phyloP scores from a whole-genome alignment of 2,888 invertebrate species.

The Zaprionus obscuricornis region DNA sequence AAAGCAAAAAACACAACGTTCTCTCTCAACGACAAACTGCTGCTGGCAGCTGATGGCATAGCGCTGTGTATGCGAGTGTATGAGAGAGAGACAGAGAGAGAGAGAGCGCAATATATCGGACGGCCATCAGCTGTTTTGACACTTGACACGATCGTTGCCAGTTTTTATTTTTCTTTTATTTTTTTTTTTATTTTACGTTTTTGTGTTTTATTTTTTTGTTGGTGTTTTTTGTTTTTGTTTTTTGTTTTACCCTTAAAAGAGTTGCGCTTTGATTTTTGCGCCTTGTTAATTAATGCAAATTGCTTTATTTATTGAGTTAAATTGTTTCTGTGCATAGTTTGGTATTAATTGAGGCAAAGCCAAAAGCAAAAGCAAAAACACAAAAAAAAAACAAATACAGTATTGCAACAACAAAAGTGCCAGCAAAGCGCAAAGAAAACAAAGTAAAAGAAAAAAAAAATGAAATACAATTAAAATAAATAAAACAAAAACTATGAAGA shows the following conservation, averaged over 20 bases:
- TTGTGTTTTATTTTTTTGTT: background rate
- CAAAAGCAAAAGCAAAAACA: constrained; percentile 20
- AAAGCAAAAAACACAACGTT: background rate
- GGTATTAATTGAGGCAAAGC: constrained; percentile 23
- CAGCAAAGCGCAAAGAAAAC: no score
- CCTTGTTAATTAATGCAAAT: constrained; percentile 52
- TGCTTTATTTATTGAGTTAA: constrained; percentile 40
- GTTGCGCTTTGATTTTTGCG: constrained; percentile 41
- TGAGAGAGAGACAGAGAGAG: no score
- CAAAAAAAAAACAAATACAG: no score
- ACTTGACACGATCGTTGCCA: constrained; percentile 69
- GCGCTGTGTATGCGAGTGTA: constrained; percentile 25
- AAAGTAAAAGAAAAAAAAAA: no score
- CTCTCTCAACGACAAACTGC: constrained; percentile 19
- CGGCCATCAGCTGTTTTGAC: constrained; percentile 67
- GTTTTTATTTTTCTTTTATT: constrained; percentile 14
- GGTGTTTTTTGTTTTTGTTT: constrained; percentile 8
- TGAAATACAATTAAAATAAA: no score
- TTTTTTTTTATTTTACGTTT: constrained; percentile 6
- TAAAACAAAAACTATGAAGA: background rate
- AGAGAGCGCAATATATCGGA: constrained; percentile 45
- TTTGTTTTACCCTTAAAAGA: constrained; percentile 25
- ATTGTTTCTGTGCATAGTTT: constrained; percentile 33
- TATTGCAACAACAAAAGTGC: no score
- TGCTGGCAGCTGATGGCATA: constrained; percentile 23